Conservation (phyloP, 2,113 vertebrate species). For the Engraulis encrasicolus region DNA sequence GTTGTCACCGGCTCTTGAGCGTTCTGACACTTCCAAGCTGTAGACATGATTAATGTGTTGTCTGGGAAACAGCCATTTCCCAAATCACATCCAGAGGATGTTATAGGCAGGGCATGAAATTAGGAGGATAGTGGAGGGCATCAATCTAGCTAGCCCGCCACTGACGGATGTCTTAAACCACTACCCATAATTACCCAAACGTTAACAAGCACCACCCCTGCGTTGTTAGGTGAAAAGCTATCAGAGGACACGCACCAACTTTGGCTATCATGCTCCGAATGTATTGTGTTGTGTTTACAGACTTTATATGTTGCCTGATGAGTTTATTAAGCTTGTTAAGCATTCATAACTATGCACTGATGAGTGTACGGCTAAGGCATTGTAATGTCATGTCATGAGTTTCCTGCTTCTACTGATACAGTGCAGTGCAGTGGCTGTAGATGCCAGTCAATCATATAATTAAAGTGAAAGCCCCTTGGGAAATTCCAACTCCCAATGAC, state of each 20-base stretch:
- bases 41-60: slow-evolving; percentile 19
- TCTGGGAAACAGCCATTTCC: slow-evolving; percentile 18
- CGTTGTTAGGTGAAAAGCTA: slow-evolving; percentile 48
- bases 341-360: too few relatives aligned
- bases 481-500: too few relatives aligned
- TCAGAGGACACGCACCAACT: slow-evolving; percentile 45
- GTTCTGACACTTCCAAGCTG: slow-evolving; percentile 18
- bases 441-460: too few relatives aligned
- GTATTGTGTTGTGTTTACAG: too few relatives aligned
- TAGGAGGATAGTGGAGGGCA: slow-evolving; percentile 14
- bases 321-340: too few relatives aligned
- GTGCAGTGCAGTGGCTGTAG: too few relatives aligned
- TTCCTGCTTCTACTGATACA: too few relatives aligned
- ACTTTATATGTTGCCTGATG: too few relatives aligned
- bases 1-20: background rate
- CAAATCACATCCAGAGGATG: slow-evolving; percentile 18
- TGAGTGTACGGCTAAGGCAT: too few relatives aligned
- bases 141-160: slow-evolving; percentile 11
- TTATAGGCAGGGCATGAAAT: slow-evolving; percentile 20
- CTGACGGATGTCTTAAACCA: slow-evolving; percentile 30
- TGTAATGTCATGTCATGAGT: too few relatives aligned
- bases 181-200: slow-evolving; percentile 50
- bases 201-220: slow-evolving; percentile 52
- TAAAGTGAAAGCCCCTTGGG: too few relatives aligned
- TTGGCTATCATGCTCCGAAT: too few relatives aligned